phyloP scores from a whole-genome alignment of 2,888 invertebrate species.

The Machimus rusticus region DNA sequence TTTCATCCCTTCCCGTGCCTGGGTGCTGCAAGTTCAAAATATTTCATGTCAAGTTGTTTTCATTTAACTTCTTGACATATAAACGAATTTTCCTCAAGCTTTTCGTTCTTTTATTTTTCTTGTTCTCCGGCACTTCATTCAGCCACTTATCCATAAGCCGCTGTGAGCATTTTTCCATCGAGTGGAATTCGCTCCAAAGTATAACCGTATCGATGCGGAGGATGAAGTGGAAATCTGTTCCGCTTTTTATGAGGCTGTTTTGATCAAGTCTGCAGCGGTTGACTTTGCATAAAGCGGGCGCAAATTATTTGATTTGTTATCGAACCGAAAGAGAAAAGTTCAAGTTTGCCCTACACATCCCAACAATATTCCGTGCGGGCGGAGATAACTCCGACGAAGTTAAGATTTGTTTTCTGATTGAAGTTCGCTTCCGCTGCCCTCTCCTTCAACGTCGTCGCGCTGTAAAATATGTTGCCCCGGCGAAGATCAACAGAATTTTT shows the following conservation, averaged over 20 bases:
- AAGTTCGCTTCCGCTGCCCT: not conserved
- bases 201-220: not conserved
- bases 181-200: not conserved
- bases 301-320: slow-evolving; percentile 32
- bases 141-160: slow-evolving; percentile 26
- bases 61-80: slow-evolving; percentile 42
- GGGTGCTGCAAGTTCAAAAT: slow-evolving; percentile 28
- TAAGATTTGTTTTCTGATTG: slow-evolving; percentile 5
- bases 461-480: not conserved
- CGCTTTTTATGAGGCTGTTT: slow-evolving; percentile 1
- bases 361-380: not conserved
- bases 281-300: slow-evolving; percentile 20
- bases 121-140: not conserved
- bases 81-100: slow-evolving; percentile 39
- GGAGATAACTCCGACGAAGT: not conserved
- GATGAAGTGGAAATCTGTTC: not conserved
- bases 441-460: not conserved
- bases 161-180: slow-evolving; percentile 18
- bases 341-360: not conserved
- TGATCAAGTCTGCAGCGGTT: slow-evolving; percentile 32
- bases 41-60: slow-evolving; percentile 41
- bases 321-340: slow-evolving; percentile 29
- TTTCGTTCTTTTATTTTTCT: slow-evolving; percentile 24
- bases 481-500: not conserved
- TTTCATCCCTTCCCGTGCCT: not conserved